Evolutionary conservation across 2,888 invertebrate genomes (phyloP).

Genomic region (Schrankia costaestrigalis): DNA sequence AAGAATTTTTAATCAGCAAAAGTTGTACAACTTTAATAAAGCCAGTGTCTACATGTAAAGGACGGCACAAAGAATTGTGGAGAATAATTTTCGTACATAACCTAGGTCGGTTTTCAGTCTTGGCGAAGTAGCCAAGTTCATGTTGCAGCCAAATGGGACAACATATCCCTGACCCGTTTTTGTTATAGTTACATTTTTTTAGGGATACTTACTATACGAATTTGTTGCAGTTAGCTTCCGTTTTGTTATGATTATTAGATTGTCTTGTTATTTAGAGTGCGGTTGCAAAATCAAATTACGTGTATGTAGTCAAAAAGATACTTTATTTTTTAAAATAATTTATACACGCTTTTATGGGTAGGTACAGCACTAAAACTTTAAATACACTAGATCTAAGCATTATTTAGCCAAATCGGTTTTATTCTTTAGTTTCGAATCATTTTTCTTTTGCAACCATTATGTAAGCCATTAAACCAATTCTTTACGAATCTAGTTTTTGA

Average conservation of each 20-base stretch:
- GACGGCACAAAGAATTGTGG: conserved; percentile 31
- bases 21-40: conserved; percentile 28
- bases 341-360: too few species aligned
- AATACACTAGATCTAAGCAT: too few species aligned
- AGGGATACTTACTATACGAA: conserved; percentile 27
- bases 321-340: too few species aligned
- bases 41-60: conserved; percentile 24
- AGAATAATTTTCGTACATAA: conserved; percentile 38
- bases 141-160: conserved; percentile 52
- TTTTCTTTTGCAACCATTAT: too few species aligned
- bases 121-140: conserved; percentile 48
- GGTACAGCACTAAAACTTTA: too few species aligned
- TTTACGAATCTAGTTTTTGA: too few species aligned
- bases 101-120: conserved; percentile 31
- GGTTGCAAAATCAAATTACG: not conserved
- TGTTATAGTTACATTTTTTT: conserved; percentile 35
- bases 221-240: conserved; percentile 28
- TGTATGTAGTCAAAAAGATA: not conserved
- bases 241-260: conserved; percentile 16
- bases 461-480: too few species aligned
- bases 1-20: conserved; percentile 41
- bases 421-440: too few species aligned
- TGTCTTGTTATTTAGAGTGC: conserved; percentile 17
- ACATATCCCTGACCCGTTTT: conserved; percentile 53
- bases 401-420: too few species aligned